Percentiles rank a stretch among this genome's conserved stretches.
Evolutionary conservation across 1,140 invertebrate genomes (phyloP).

Genomic region (Neodiprion virginianus): DNA sequence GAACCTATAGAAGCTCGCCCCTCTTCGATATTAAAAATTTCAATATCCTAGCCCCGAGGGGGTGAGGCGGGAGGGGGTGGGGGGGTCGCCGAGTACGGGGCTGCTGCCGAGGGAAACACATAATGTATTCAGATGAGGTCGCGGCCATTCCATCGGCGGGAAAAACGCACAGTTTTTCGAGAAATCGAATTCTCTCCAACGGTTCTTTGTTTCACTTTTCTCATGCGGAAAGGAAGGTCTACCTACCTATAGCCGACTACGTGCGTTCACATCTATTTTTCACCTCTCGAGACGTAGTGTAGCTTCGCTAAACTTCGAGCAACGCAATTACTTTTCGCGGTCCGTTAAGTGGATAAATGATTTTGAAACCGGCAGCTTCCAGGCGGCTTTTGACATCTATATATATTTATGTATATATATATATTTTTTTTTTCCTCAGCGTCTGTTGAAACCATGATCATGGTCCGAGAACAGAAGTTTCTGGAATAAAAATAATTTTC

Average conservation of each 20-base stretch:
- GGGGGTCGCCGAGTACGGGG: background rate
- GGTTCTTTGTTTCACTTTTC: background rate
- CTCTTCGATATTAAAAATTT: conserved; percentile 63
- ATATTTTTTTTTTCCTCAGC: too few species aligned
- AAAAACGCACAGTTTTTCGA: conserved; percentile 63
- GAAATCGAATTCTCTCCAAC: conserved; percentile 55
- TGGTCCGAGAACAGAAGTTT: too few species aligned
- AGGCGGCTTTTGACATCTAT: conserved; percentile 9
- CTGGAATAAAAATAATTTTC: too few species aligned
- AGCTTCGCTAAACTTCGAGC: conserved; percentile 15
- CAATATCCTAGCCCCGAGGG: conserved; percentile 63
- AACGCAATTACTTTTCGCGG: too few species aligned
- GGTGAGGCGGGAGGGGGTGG: background rate
- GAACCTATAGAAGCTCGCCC: conserved; percentile 47
- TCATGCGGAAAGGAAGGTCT: conserved; percentile 23
- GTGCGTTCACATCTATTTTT: conserved; percentile 48
- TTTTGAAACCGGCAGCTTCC: conserved; percentile 26
- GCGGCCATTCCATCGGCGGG: conserved; percentile 63
- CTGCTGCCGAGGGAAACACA: conserved; percentile 53
- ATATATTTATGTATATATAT: too few species aligned
- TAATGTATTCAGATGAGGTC: conserved; percentile 65
- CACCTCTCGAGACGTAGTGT: conserved; percentile 36
- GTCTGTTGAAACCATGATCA: too few species aligned
- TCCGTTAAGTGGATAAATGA: conserved; percentile 19
- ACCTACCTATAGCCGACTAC: conserved; percentile 32